Base-by-base conservation (phyloP, 2,113 vertebrate genomes). In the Chitala chitala region DNA sequence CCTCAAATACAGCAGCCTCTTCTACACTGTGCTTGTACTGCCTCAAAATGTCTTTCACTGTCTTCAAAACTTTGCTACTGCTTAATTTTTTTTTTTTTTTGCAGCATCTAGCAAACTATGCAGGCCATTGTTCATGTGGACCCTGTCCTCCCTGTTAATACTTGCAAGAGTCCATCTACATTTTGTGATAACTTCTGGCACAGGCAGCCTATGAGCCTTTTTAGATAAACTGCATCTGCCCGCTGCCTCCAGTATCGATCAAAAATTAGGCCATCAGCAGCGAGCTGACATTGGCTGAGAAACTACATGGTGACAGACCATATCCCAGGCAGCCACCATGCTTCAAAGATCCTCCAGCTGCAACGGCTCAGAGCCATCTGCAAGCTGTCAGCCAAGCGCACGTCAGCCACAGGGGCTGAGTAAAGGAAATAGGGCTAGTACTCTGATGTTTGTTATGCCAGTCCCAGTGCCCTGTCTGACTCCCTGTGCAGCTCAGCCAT, bases 181-280 rank as follows among this genome's bases (percentile, higher is more conserved):
- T 15, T n/a, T 40, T 5, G 40, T 6, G 29, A n/a, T 10, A 12
- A 15, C 5, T 53, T 31, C 46, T 51, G 15, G 24, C 26, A n/a
- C 3, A 33, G 17, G 26, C 42, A 33, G 38, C 53, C 48, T 53
- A 5, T n/a, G n/a, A n/a, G n/a, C n/a, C 15, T 51, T 36, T 24
- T 69, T 51, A 33, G 29, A 53, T 20, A 53, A 33, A 69, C 48
- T 36, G 26, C 48, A 4, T 69, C 20, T 53, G 48, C 68, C 48
- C 53, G 31, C 68, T 50, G 48, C 17, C 46, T 51, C 46, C 44
- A 69, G 48, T 53, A 69, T 69, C n/a, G 48, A 69, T 69, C 20
- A 69, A 26, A 33, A 36, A 69, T 69, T 51, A 69, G 44, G 68
- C 29, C 50, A 29, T 31, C 29, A 51, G 6, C 2, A 20, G 13